Percentiles rank a stretch among this genome's conserved stretches.
phyloP scores from a whole-genome alignment of 2,113 vertebrate species.

The Capreolus pygargus region DNA sequence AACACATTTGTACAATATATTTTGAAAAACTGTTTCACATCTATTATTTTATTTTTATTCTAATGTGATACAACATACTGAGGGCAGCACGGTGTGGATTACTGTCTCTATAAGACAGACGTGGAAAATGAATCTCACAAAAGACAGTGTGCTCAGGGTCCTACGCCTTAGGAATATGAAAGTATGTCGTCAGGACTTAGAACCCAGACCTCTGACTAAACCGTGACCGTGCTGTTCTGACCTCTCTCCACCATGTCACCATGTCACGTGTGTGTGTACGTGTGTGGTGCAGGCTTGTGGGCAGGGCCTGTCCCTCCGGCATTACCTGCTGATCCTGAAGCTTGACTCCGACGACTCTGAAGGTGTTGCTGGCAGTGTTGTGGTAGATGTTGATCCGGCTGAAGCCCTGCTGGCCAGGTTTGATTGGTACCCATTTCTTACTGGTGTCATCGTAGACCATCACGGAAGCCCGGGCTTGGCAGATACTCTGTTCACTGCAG shows the following conservation, averaged over 20 bases:
- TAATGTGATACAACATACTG: not conserved
- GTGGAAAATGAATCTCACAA: not conserved
- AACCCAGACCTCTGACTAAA: not conserved
- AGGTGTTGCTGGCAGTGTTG: constrained; percentile 97
- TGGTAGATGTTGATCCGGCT: constrained; percentile 99
- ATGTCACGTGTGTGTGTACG: fast-evolving
- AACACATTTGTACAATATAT: fast-evolving
- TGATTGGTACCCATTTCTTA: constrained; percentile 99
- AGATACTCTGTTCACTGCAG: constrained; percentile 98
- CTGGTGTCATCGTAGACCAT: constrained; percentile 99
- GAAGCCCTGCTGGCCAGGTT: constrained; percentile 98
- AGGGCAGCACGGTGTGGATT: not conserved
- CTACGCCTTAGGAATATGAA: fast-evolving
- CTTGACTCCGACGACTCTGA: constrained; percentile 98
- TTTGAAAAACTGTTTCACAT: not conserved
- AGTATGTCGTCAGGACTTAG: fast-evolving
- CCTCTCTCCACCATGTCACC: not conserved
- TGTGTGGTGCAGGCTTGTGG: fast-evolving
- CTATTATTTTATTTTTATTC: not conserved
- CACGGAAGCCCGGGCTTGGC: constrained; percentile 98
- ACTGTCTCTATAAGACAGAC: not conserved
- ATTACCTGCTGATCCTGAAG: constrained; percentile 99
- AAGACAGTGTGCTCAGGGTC: not conserved
- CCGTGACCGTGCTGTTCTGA: too few relatives aligned
- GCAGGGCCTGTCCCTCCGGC: fast-evolving